phyloP scores from a whole-genome alignment of 1,140 invertebrate genomes.

The Euura lappo region DNA sequence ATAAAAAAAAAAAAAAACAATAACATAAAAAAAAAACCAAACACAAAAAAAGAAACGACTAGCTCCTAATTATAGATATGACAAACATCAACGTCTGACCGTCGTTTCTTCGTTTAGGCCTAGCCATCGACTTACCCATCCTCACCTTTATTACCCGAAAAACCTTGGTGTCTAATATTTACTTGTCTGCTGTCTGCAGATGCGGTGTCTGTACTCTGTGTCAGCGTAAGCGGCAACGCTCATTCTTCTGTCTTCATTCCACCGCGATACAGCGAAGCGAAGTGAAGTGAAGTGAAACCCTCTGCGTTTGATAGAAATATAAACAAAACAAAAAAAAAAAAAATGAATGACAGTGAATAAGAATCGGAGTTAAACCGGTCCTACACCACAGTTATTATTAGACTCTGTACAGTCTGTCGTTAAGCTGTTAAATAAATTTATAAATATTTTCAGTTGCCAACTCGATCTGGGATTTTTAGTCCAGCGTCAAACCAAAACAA shows the following conservation, averaged over 20 bases:
- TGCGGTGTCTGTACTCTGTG: no score
- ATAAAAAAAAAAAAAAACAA: neutral
- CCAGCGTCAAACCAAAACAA: no score
- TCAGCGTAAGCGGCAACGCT: no score
- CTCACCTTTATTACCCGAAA: conserved; percentile 11
- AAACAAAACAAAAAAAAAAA: neutral
- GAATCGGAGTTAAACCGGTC: neutral
- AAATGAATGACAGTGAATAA: neutral
- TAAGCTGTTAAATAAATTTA: neutral
- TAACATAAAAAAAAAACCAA: neutral
- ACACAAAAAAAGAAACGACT: conserved; percentile 11
- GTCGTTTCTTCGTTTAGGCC: neutral
- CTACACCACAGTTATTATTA: neutral
- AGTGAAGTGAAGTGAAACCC: neutral
- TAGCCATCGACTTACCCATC: conserved; percentile 20
- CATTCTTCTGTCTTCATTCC: no score
- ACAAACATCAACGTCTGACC: no score
- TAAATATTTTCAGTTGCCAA: neutral
- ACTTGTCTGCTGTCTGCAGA: neutral
- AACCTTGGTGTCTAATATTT: neutral
- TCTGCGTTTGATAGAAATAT: neutral
- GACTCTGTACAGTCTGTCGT: neutral
- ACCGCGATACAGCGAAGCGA: neutral
- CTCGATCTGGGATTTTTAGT: neutral
- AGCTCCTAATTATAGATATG: no score